Evolutionary conservation across 2,113 vertebrate species (phyloP).

Genomic region (Rhabdornis inornatus): DNA sequence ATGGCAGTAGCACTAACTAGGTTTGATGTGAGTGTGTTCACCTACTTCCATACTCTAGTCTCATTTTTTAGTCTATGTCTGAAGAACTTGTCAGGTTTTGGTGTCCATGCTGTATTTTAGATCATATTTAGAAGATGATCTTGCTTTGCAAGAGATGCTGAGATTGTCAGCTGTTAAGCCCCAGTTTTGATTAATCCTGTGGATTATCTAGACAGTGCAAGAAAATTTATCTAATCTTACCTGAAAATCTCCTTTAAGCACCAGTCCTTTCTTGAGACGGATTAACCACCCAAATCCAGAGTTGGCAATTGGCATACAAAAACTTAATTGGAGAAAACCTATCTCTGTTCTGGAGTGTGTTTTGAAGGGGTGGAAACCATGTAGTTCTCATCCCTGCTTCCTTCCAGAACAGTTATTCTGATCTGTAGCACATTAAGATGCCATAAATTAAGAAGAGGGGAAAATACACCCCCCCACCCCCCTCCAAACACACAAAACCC

Average conservation of each 20-base stretch:
- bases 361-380: not conserved
- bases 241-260: not conserved
- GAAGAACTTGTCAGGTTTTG: not conserved
- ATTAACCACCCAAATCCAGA: not conserved
- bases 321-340: not conserved
- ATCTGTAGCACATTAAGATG: not conserved
- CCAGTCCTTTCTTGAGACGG: not conserved
- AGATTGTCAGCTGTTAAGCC: not conserved
- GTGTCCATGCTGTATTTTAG: not conserved
- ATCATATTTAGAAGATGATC: not conserved
- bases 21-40: not conserved
- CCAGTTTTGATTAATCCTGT: not conserved
- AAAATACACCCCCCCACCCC: not conserved
- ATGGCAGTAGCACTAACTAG: not conserved
- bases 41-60: not conserved
- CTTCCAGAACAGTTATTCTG: not conserved
- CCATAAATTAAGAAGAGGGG: not conserved
- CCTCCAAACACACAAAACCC: accelerated
- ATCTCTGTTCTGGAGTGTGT: not conserved
- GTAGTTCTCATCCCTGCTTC: not conserved
- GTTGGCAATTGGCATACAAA: not conserved
- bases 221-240: not conserved
- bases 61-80: not conserved
- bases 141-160: not conserved
- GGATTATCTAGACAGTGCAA: not conserved